Evolutionary conservation across 2,113 vertebrate species (phyloP).

Genomic region (Gnathonemus longibarbis): DNA sequence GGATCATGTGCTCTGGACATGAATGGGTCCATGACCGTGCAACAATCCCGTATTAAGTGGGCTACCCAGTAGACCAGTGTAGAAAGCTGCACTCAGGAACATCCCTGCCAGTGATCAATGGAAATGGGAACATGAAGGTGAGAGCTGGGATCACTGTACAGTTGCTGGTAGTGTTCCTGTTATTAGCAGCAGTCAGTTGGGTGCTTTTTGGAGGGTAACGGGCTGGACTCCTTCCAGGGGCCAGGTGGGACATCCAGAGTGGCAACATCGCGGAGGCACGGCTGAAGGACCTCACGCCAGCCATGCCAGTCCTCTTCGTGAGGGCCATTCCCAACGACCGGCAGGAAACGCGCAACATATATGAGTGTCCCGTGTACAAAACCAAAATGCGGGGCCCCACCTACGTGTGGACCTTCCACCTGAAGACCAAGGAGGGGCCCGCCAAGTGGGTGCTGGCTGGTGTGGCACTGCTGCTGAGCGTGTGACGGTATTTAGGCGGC

Average conservation of each 20-base stretch:
- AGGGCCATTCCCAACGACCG: slow-evolving; percentile 58
- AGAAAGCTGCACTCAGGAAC: not conserved
- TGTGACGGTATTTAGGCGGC: slow-evolving; percentile 39
- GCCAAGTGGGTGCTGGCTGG: slow-evolving; percentile 62
- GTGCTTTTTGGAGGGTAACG: not conserved
- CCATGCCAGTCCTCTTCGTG: slow-evolving; percentile 60
- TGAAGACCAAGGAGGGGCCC: slow-evolving; percentile 62
- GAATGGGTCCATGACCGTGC: not conserved
- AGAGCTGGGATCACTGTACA: not conserved
- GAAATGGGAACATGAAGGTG: not conserved
- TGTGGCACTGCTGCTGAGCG: slow-evolving; percentile 63
- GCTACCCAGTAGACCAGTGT: not conserved
- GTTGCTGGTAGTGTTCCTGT: not conserved
- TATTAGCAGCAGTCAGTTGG: not conserved
- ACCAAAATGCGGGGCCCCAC: slow-evolving; percentile 59
- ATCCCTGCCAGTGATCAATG: not conserved
- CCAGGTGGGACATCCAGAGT: slow-evolving; percentile 61
- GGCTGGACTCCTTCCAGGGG: slow-evolving; percentile 46
- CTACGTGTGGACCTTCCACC: slow-evolving; percentile 57
- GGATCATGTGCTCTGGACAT: slow-evolving; percentile 42
- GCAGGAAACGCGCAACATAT: slow-evolving; percentile 65
- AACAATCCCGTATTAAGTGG: not conserved
- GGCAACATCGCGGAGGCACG: slow-evolving; percentile 56
- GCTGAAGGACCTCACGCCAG: slow-evolving; percentile 55
- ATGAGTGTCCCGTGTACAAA: slow-evolving; percentile 64